Evolutionary conservation across 2,888 invertebrate species (phyloP).

Genomic region (Theodoxus fluviatilis): DNA sequence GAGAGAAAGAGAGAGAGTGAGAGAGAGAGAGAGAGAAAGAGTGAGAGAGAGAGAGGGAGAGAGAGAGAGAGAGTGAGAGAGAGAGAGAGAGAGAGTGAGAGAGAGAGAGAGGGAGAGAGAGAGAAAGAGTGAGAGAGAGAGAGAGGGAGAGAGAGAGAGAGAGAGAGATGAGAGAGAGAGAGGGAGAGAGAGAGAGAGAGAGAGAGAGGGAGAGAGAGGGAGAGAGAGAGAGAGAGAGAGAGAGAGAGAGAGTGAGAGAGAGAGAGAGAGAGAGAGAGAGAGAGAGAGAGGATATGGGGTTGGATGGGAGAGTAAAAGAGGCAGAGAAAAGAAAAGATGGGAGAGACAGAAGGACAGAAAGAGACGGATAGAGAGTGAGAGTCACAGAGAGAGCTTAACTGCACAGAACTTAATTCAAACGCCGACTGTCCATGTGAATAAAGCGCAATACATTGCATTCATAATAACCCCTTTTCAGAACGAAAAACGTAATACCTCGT

Average conservation of each 20-base stretch:
- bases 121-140: background rate
- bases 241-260: background rate
- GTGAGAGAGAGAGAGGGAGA: conserved; percentile 3
- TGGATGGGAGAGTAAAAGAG: background rate
- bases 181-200: background rate
- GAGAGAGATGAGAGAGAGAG: background rate
- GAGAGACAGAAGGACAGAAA: no score
- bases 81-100: background rate
- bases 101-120: conserved; percentile 12
- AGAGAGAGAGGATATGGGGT: background rate
- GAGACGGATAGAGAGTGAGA: no score
- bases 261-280: conserved; percentile 4
- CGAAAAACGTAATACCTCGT: no score
- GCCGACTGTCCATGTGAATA: no score
- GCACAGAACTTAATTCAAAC: no score
- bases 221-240: conserved; percentile 5
- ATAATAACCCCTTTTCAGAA: no score
- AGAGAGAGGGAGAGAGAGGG: background rate
- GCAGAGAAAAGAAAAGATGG: no score
- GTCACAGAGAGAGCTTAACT: no score
- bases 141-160: conserved; percentile 8
- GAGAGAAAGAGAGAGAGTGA: conserved; percentile 14
- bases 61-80: background rate
- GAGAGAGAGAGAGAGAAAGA: background rate
- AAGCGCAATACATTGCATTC: no score